phyloP scores from a whole-genome alignment of 2,113 vertebrate genomes.

The Romanogobio albipinnatus region DNA sequence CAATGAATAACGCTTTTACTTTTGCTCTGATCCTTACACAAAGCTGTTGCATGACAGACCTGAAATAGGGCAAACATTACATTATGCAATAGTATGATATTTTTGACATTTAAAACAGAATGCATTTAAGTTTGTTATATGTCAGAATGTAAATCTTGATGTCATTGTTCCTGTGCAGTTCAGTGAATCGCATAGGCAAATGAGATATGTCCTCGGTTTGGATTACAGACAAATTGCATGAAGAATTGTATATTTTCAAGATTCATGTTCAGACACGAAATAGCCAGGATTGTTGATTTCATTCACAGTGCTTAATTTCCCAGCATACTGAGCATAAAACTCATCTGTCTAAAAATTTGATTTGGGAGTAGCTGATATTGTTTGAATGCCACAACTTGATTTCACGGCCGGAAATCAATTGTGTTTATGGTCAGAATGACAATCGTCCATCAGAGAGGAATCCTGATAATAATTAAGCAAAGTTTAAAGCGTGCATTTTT shows the following conservation, averaged over 20 bases:
- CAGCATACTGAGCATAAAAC: conserved; percentile 17
- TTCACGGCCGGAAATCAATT: conserved; percentile 20
- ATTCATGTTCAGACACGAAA: conserved; percentile 42
- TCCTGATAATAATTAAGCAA: conserved; percentile 9
- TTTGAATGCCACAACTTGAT: conserved; percentile 16
- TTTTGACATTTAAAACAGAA: not conserved
- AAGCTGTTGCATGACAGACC: not conserved
- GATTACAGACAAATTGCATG: conserved; percentile 22
- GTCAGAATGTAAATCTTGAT: not conserved
- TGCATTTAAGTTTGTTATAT: not conserved
- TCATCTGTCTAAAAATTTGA: conserved; percentile 12
- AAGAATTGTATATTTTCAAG: conserved; percentile 29
- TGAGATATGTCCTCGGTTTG: conserved; percentile 21
- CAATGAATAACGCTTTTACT: not conserved
- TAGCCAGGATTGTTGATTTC: conserved; percentile 14
- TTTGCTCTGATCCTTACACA: not conserved
- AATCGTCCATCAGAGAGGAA: not conserved
- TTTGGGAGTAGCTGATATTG: not conserved
- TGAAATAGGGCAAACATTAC: not conserved
- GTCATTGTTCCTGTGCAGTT: not conserved
- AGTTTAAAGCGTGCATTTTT: not conserved
- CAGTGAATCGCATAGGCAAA: not conserved
- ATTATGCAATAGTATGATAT: not conserved
- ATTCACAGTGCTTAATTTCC: not conserved
- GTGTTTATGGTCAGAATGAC: not conserved